A percentile compares a stretch with the other conserved stretches of the same genome.
phyloP scores from a whole-genome alignment of 1,140 invertebrate species.

The Diorhabda carinulata region DNA sequence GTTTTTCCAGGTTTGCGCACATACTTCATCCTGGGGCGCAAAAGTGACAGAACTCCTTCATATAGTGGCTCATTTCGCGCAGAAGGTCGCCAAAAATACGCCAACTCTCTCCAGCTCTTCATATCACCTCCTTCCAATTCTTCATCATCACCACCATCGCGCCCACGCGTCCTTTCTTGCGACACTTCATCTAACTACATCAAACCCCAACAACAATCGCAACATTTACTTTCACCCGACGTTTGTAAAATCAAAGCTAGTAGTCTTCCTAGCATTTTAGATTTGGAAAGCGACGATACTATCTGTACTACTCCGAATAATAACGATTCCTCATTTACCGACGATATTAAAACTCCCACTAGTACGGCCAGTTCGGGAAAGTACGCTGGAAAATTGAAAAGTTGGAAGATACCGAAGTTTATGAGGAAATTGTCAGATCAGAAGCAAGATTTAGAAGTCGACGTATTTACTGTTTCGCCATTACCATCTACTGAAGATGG shows the following conservation, averaged over 20 bases:
- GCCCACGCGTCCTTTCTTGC: slow-evolving; percentile 44
- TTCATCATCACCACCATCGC: slow-evolving; percentile 44
- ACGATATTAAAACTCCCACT: slow-evolving; percentile 39
- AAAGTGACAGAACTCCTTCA: slow-evolving; percentile 44
- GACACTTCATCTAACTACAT: slow-evolving; percentile 39
- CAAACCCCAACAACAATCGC: slow-evolving; percentile 45
- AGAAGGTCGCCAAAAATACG: slow-evolving; percentile 34
- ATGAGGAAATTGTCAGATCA: slow-evolving; percentile 55
- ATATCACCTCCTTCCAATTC: slow-evolving; percentile 54
- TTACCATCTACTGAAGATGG: slow-evolving; percentile 31
- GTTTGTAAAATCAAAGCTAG: slow-evolving; percentile 67
- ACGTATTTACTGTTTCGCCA: slow-evolving; percentile 29
- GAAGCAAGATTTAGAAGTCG: slow-evolving; percentile 27
- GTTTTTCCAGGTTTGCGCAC: slow-evolving; percentile 68
- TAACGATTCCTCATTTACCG: slow-evolving; percentile 14
- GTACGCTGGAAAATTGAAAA: slow-evolving; percentile 56
- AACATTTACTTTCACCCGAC: slow-evolving; percentile 56
- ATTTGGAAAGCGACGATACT: slow-evolving; percentile 65
- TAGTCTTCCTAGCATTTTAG: slow-evolving; percentile 72
- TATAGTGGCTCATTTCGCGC: slow-evolving; percentile 40
- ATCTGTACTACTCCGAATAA: slow-evolving; percentile 39
- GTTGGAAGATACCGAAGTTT: slow-evolving; percentile 61
- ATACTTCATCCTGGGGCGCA: slow-evolving; percentile 67
- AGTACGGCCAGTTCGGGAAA: slow-evolving; percentile 56
- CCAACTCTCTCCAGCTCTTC: slow-evolving; percentile 54